Conservation (phyloP, 2,888 invertebrate species). For the Eulithis testata region DNA sequence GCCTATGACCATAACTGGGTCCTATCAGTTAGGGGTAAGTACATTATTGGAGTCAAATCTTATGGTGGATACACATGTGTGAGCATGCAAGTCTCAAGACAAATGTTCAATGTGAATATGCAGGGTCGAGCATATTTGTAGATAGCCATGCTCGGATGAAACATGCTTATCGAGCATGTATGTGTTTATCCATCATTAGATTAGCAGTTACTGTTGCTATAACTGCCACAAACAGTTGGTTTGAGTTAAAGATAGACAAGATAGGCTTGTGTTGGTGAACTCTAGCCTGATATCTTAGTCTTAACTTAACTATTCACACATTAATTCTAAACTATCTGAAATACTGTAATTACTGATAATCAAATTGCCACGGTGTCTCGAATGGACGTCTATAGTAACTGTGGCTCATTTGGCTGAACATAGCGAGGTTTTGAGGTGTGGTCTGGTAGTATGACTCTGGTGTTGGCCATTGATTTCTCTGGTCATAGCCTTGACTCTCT, state of each 20-base stretch:
- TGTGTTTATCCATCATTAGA: too few species aligned
- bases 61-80: too few species aligned
- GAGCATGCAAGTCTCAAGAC: too few species aligned
- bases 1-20: too few species aligned
- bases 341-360: slow-evolving; percentile 62
- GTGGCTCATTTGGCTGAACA: slow-evolving; percentile 59
- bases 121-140: too few species aligned
- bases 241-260: too few species aligned
- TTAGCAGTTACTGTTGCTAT: not conserved
- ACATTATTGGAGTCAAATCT: too few species aligned
- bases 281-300: not conserved
- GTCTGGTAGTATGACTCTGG: slow-evolving; percentile 50
- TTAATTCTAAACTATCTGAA: slow-evolving; percentile 22
- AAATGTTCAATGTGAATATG: too few species aligned
- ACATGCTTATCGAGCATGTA: too few species aligned
- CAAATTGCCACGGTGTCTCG: slow-evolving; percentile 68
- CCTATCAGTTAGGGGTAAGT: too few species aligned
- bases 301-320: slow-evolving; percentile 16
- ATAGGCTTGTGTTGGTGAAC: not conserved
- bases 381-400: slow-evolving; percentile 70
- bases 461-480: slow-evolving; percentile 51
- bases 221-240: too few species aligned
- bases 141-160: too few species aligned
- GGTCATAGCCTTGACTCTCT: slow-evolving; percentile 43
- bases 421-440: slow-evolving; percentile 37